Percentiles rank a stretch among this genome's conserved stretches.
Evolutionary conservation across 2,797 vertebrate species (phyloP).

Genomic region (Balearica regulorum): DNA sequence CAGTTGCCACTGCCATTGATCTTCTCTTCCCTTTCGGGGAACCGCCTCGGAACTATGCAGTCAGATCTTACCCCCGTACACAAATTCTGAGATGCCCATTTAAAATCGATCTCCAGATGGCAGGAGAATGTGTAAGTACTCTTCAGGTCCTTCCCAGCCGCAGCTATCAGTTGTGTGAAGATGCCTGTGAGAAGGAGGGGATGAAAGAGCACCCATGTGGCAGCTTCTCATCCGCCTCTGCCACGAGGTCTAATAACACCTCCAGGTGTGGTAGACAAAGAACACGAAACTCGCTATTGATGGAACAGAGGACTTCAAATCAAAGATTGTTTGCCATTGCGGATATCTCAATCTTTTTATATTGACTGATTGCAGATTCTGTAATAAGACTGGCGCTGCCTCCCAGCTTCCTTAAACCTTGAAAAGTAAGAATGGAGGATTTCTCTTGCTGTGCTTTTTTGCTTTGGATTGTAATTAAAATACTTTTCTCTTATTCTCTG

Average conservation of each 20-base stretch:
- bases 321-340: not conserved
- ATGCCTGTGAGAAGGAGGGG: not conserved
- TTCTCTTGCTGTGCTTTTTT: not conserved
- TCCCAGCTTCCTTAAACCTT: not conserved
- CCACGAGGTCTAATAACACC: not conserved
- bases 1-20: not conserved
- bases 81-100: not conserved
- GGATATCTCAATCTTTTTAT: not conserved
- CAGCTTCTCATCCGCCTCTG: not conserved
- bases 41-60: not conserved
- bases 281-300: rapidly evolving
- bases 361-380: not conserved
- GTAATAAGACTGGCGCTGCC: not conserved
- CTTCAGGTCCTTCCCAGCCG: not conserved
- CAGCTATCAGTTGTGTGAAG: not conserved
- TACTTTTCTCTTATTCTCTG: not conserved
- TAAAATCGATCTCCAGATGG: not conserved
- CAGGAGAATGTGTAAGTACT: not conserved
- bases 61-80: not conserved
- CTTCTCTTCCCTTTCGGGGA: not conserved
- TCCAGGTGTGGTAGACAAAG: rapidly evolving
- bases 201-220: rapidly evolving
- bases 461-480: not conserved
- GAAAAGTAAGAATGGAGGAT: not conserved
- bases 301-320: not conserved